Conservation (phyloP, 2,113 vertebrate species). For the Ctenomys sociabilis region DNA sequence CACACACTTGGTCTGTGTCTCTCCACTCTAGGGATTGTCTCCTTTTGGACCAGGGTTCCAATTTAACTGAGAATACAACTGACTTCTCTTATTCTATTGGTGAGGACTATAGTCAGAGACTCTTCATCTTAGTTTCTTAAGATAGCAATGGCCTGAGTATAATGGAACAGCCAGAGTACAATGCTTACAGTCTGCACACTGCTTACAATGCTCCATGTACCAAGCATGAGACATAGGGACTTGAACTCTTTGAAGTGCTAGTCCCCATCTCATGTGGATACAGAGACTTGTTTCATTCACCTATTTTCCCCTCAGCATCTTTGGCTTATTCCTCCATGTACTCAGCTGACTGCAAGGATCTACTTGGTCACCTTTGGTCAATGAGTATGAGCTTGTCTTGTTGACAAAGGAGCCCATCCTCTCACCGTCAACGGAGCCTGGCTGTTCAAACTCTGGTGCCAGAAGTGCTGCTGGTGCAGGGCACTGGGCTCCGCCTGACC, state of each 20-base stretch:
- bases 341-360: neutral
- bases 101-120: neutral
- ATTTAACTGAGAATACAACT: neutral
- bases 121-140: constrained; percentile 1
- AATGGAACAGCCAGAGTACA: neutral
- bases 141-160: neutral
- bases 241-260: neutral
- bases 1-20: too few species aligned
- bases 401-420: neutral
- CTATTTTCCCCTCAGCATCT: neutral
- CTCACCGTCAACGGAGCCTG: neutral
- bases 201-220: neutral
- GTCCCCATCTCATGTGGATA: neutral
- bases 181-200: neutral
- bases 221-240: neutral
- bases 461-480: neutral
- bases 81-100: neutral
- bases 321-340: neutral
- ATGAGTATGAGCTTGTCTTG: neutral
- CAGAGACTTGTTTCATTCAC: neutral
- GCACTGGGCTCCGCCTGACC: too few species aligned
- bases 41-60: neutral
- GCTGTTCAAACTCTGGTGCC: neutral
- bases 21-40: neutral
- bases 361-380: neutral